Evolutionary conservation across 2,888 invertebrate genomes (phyloP).

Genomic region (Polymixis flavicincta): DNA sequence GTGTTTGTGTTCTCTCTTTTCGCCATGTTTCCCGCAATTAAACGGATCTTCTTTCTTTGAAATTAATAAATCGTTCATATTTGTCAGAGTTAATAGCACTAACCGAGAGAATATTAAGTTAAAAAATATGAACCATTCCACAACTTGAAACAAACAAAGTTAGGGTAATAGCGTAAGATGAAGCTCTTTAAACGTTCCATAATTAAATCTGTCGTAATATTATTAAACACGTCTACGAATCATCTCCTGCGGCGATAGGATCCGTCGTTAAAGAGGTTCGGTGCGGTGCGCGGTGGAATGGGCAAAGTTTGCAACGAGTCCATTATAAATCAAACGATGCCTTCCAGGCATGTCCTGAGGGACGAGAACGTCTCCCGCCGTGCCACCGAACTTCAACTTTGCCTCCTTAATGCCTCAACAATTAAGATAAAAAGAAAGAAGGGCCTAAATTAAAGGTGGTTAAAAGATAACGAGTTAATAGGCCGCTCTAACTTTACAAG

Average conservation of each 20-base stretch:
- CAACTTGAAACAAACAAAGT: conserved; percentile 80
- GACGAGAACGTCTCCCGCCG: conserved; percentile 86
- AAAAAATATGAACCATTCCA: conserved; percentile 69
- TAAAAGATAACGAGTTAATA: conserved; percentile 90
- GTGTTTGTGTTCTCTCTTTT: too few species aligned
- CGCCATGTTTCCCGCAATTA: too few species aligned
- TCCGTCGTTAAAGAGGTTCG: conserved; percentile 89
- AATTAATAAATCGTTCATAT: conserved; percentile 17
- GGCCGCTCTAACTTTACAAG: conserved; percentile 81
- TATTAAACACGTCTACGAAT: conserved; percentile 90
- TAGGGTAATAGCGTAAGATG: conserved; percentile 82
- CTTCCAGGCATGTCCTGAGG: conserved; percentile 90
- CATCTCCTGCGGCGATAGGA: conserved; percentile 89
- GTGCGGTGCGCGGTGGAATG: conserved; percentile 87
- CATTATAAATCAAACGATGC: conserved; percentile 91
- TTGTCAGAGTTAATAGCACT: conserved; percentile 35
- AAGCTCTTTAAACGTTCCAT: conserved; percentile 87
- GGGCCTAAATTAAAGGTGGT: conserved; percentile 90
- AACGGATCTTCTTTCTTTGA: too few species aligned
- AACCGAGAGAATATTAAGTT: conserved; percentile 47
- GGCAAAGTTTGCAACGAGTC: conserved; percentile 90
- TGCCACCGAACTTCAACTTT: conserved; percentile 87
- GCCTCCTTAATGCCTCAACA: conserved; percentile 89
- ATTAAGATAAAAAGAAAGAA: conserved; percentile 91
- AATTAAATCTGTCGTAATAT: conserved; percentile 91